These are phyloP conservation scores for Rhinatrema bivittatum DNA, from an alignment of 2,797 vertebrate genomes.

Conservation along the genomic window DNA sequence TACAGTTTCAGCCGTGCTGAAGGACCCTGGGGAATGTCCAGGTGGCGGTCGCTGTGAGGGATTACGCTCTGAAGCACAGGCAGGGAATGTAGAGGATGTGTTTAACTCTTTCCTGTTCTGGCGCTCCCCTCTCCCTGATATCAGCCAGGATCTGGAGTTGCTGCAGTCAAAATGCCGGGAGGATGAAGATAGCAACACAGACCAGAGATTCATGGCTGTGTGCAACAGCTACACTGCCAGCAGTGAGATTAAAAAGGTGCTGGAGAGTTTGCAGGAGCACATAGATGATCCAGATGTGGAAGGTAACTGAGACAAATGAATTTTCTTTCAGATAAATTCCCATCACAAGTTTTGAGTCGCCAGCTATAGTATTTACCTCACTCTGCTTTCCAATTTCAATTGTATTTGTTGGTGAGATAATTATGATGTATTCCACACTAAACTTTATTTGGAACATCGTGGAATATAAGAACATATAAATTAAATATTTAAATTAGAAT, in stretches of 20 bases:
- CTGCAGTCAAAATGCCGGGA: conserved; percentile 48
- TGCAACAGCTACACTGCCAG: conserved; percentile 58
- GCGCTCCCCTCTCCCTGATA: conserved; percentile 79
- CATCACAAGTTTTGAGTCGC: no score
- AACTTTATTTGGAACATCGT: no score
- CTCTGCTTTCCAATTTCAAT: no score
- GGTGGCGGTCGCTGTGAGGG: conserved; percentile 7
- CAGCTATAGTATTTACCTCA: no score
- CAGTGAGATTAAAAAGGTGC: conserved; percentile 76
- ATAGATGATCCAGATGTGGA: conserved; percentile 78
- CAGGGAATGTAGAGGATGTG: conserved; percentile 41
- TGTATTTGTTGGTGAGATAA: no score
- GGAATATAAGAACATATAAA: no score
- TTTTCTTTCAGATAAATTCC: no score
- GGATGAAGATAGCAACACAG: conserved; percentile 10
- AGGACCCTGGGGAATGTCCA: conserved; percentile 26
- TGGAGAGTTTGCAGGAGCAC: conserved; percentile 79
- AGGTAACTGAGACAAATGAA: no score
- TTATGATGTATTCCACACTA: no score
- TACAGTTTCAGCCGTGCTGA: conserved; percentile 19
- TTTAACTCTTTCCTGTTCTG: conserved; percentile 81
- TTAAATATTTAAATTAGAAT: no score
- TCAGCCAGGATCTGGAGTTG: conserved; percentile 74
- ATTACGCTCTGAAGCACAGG: conserved; percentile 7
- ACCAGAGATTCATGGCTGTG: neutral